These are phyloP conservation scores for Ptychodera flava DNA, from an alignment of 35 echinoderm and acorn worm species.

Conservation along the genomic window DNA sequence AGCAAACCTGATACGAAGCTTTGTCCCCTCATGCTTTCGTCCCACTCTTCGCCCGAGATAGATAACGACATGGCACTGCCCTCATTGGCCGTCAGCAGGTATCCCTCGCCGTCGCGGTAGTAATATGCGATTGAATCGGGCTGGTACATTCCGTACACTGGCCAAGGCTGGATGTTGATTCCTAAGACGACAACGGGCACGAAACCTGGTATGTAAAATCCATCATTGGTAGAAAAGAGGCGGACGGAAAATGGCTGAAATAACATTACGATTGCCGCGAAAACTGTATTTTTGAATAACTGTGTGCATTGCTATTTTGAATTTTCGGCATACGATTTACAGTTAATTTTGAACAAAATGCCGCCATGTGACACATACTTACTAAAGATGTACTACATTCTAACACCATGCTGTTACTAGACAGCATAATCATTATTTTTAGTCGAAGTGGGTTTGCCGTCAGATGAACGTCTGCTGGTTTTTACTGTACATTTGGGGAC, in stretches of 20 bases:
- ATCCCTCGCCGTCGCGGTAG: constrained; percentile 18
- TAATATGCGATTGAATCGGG: constrained; percentile 32
- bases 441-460: background rate
- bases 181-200: constrained; percentile 22
- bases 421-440: background rate
- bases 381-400: background rate
- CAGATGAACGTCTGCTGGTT: background rate
- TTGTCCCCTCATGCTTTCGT: background rate
- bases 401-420: background rate
- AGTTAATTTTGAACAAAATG: background rate
- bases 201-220: too few species aligned
- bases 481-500: background rate
- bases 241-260: background rate
- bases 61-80: constrained; percentile 9
- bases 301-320: background rate
- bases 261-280: background rate
- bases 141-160: constrained; percentile 35
- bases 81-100: constrained; percentile 48
- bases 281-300: background rate
- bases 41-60: background rate
- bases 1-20: background rate
- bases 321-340: background rate
- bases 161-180: constrained; percentile 34
- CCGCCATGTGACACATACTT: background rate
- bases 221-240: background rate